Conservation (phyloP, 2,888 invertebrate genomes). For the Drosophila hamatofila region DNA sequence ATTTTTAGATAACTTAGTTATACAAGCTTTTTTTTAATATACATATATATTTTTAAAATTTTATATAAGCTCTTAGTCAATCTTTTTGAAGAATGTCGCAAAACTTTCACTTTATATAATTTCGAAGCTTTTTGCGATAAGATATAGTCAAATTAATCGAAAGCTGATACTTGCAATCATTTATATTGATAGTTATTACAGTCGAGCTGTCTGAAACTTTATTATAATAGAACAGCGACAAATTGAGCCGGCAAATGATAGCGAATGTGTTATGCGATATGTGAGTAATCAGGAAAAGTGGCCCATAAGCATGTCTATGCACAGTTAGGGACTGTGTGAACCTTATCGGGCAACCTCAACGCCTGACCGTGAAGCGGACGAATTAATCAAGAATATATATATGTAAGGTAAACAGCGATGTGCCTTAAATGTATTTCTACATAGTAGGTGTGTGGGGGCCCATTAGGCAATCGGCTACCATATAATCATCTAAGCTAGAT, state of each 20-base stretch:
- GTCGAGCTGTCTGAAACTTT: slow-evolving; percentile 26
- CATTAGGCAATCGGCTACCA: slow-evolving; percentile 16
- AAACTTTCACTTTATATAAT: slow-evolving; percentile 12
- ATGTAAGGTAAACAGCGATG: not conserved
- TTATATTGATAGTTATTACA: slow-evolving; percentile 17
- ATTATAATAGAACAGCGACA: slow-evolving; percentile 22
- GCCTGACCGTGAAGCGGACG: slow-evolving; percentile 64
- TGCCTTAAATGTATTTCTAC: slow-evolving; percentile 11
- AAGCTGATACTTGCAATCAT: slow-evolving; percentile 36
- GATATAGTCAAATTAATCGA: slow-evolving; percentile 18
- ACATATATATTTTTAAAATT: too few species aligned
- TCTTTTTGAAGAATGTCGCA: too few species aligned
- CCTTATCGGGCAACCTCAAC: slow-evolving; percentile 65
- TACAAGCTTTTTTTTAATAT: too few species aligned
- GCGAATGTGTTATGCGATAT: slow-evolving; percentile 12
- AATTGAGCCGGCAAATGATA: slow-evolving; percentile 35
- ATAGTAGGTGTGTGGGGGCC: slow-evolving; percentile 49
- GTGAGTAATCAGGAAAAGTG: slow-evolving; percentile 33
- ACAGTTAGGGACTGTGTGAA: slow-evolving; percentile 33
- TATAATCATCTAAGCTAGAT: slow-evolving; percentile 35
- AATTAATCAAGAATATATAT: slow-evolving; percentile 55
- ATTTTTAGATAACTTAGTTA: too few species aligned
- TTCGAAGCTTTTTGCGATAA: slow-evolving; percentile 17
- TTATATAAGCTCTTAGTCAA: not conserved
- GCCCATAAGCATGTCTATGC: slow-evolving; percentile 35